Evolutionary conservation across 1,140 invertebrate genomes (phyloP).

Genomic region (Lutraria rhynchaena): DNA sequence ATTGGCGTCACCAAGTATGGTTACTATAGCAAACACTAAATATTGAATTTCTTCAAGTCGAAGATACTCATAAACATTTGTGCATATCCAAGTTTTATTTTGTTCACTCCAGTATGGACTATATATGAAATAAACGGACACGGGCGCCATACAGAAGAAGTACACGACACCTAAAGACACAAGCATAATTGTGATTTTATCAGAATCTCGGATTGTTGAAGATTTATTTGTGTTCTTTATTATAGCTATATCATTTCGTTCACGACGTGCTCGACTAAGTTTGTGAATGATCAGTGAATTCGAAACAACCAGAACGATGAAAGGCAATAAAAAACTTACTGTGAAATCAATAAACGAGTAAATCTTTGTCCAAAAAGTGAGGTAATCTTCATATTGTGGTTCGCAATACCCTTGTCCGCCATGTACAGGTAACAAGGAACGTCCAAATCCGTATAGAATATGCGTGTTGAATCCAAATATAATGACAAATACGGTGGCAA

Average conservation of each 20-base stretch:
- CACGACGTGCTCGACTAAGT: not conserved
- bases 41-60: not conserved
- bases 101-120: slow-evolving; percentile 1
- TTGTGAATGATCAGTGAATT: slow-evolving; percentile 38
- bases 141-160: slow-evolving; percentile 38
- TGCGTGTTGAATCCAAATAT: slow-evolving; percentile 6
- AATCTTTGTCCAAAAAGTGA: not conserved
- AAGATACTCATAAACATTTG: not conserved
- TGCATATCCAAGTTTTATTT: not conserved
- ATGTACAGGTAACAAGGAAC: not conserved
- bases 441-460: slow-evolving; percentile 20
- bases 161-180: slow-evolving; percentile 8
- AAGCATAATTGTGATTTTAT: slow-evolving; percentile 4
- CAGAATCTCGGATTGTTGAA: too few species aligned
- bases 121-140: slow-evolving; percentile 28
- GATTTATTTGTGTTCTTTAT: too few species aligned
- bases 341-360: slow-evolving; percentile 46
- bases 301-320: not conserved
- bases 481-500: not conserved
- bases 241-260: not conserved
- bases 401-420: not conserved
- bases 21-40: slow-evolving; percentile 1
- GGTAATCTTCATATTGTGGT: not conserved
- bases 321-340: slow-evolving; percentile 15
- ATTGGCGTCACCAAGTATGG: slow-evolving; percentile 27